Base-by-base conservation (phyloP, 2,797 vertebrate species). In the Centroberyx gerrardi region DNA sequence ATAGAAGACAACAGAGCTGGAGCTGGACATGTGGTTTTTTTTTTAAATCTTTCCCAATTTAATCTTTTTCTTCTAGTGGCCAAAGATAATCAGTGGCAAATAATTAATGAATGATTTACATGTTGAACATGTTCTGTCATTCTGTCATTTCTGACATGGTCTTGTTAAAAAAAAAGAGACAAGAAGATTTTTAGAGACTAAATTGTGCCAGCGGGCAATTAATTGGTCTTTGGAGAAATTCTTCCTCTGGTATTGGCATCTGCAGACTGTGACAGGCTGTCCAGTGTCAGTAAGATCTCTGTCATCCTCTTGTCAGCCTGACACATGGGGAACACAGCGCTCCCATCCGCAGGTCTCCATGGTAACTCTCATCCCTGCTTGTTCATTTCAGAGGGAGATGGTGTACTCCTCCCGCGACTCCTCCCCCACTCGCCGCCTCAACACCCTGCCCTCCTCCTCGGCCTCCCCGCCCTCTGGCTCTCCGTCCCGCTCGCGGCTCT, bases 331-430 rank as follows among this genome's bases (percentile, higher is more conserved):
- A 73, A 67, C 27, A 17, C n/a, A 31, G 48, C n/a, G 8, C 71
- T 68, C 58, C 83, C 61, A 59, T 84, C 64, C 28, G 12, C 22
- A 46, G 3, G 71, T 88, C 74, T 82, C 83, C 83, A 84, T 85
- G 78, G 84, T 93, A 89, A 92, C 87, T 33, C 13, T 29, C 56
- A 54, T 75, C 61, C 33, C 52, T 52, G 29, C 48, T 76, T 70
- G 18, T 76, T 84, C 10, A 4, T 93, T 85, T 0, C 96, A 99
- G 98, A 95, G 98, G 83, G 98, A 99, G 70, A 98, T 99, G 96
- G 98, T 99, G 66, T 99, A 99, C 87, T 94, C 97, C 0, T 98
- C 98, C n/a, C 94, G 97, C 1, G 98, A 99, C 79, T 99, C 98
- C 0, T 99, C 98, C 1, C 98, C 98, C 22, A 98, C 97, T 4